phyloP scores from a whole-genome alignment of 2,888 invertebrate species.

The Epistrophe eligans region DNA sequence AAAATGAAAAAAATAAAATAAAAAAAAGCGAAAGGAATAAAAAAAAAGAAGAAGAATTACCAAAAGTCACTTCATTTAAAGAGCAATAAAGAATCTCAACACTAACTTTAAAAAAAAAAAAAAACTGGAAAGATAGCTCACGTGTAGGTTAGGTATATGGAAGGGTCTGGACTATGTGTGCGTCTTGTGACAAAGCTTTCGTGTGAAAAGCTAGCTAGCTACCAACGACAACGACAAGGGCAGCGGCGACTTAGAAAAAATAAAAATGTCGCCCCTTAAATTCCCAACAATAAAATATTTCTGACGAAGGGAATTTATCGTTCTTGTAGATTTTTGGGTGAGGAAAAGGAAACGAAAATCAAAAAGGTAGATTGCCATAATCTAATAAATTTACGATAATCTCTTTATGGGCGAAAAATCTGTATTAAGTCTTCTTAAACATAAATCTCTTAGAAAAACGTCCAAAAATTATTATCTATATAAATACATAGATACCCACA shows the following conservation, averaged over 20 bases:
- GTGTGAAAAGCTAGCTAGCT: constrained; percentile 28
- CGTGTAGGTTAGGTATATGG: constrained; percentile 12
- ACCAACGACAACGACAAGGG: not conserved
- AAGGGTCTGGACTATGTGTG: constrained; percentile 18
- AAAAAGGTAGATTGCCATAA: constrained; percentile 70
- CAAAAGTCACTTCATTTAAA: constrained; percentile 73
- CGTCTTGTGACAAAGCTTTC: constrained; percentile 37
- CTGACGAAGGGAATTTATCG: constrained; percentile 33
- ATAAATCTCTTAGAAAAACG: constrained; percentile 65
- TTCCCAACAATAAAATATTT: constrained; percentile 38
- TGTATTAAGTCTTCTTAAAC: constrained; percentile 69
- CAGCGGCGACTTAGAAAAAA: constrained; percentile 16
- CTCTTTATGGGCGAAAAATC: constrained; percentile 72
- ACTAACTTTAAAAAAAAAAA: constrained; percentile 27
- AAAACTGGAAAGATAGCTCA: constrained; percentile 30
- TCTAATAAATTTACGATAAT: constrained; percentile 75
- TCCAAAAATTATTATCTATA: constrained; percentile 20
- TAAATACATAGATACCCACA: not conserved
- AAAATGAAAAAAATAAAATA: not conserved
- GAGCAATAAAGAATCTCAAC: constrained; percentile 72
- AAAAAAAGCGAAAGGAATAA: not conserved
- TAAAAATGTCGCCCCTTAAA: constrained; percentile 4
- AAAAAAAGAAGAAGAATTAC: constrained; percentile 39
- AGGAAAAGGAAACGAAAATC: constrained; percentile 35
- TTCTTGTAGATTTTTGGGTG: not conserved